phyloP scores from a whole-genome alignment of 2,888 invertebrate species.

The Lycia hirtaria region DNA sequence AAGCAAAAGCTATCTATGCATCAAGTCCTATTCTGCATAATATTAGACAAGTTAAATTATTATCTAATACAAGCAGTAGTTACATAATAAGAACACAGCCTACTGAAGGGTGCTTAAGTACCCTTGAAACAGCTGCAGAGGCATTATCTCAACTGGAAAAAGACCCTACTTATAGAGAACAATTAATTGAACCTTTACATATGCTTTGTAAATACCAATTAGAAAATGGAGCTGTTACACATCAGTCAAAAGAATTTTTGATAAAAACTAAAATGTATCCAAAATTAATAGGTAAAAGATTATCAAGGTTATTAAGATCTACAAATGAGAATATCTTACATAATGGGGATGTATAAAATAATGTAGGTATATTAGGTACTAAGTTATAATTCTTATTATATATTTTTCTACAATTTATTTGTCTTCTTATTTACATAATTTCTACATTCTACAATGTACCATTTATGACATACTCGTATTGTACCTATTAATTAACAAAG shows the following conservation, averaged over 20 bases:
- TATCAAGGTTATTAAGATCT: constrained; percentile 79
- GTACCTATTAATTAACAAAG: too few species aligned
- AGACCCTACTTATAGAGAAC: constrained; percentile 86
- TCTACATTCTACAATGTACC: too few species aligned
- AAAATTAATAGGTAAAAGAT: constrained; percentile 91
- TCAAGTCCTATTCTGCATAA: constrained; percentile 91
- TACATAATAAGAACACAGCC: constrained; percentile 98
- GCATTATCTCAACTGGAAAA: constrained; percentile 92
- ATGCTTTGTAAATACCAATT: constrained; percentile 94
- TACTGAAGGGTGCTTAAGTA: constrained; percentile 95
- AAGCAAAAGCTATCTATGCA: constrained; percentile 96
- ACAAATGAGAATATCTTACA: constrained; percentile 59
- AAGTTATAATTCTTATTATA: neutral
- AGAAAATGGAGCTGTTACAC: constrained; percentile 95
- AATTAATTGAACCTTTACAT: constrained; percentile 91
- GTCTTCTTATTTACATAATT: too few species aligned
- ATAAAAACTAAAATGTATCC: constrained; percentile 92
- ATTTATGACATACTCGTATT: too few species aligned
- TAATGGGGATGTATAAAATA: constrained; percentile 18
- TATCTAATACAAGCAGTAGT: constrained; percentile 90
- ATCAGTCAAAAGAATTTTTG: constrained; percentile 96
- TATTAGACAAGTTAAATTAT: constrained; percentile 92
- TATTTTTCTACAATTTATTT: neutral
- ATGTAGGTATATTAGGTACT: neutral
- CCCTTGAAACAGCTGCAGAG: constrained; percentile 93